A percentile compares a stretch with the other conserved stretches of the same genome.
phyloP scores from a whole-genome alignment of 2,888 invertebrate genomes.

The Phytoseiulus persimilis region DNA sequence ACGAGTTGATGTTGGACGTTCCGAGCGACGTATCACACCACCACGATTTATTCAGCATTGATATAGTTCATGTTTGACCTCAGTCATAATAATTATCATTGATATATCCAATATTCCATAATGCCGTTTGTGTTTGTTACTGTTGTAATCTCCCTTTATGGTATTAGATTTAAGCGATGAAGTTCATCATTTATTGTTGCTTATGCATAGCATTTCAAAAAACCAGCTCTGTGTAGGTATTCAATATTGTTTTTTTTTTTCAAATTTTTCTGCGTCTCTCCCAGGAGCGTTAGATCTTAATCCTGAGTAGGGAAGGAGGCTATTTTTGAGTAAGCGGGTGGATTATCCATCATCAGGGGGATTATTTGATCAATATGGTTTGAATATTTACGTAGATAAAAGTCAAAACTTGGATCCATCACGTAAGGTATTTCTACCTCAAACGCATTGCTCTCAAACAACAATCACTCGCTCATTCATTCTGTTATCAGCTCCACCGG shows the following conservation, averaged over 20 bases:
- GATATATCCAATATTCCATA: not conserved
- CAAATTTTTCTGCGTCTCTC: not conserved
- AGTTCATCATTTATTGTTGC: not conserved
- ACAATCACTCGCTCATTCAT: not conserved
- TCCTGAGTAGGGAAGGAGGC: not conserved
- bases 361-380: not conserved
- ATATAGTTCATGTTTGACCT: not conserved
- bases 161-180: not conserved
- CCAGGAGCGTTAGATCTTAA: not conserved
- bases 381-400: not conserved
- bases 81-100: not conserved
- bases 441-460: not conserved
- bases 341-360: not conserved
- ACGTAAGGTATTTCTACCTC: not conserved
- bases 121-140: not conserved
- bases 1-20: not conserved
- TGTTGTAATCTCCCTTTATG: not conserved
- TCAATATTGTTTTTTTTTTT: not conserved
- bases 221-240: not conserved
- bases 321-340: not conserved
- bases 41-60: not conserved
- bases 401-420: not conserved
- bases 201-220: conserved; percentile 5
- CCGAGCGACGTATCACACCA: not conserved
- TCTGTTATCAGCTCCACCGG: not conserved